A percentile compares a stretch with the other conserved stretches of the same genome.
phyloP scores from a whole-genome alignment of 2,113 vertebrate genomes.

The Crypturellus undulatus region DNA sequence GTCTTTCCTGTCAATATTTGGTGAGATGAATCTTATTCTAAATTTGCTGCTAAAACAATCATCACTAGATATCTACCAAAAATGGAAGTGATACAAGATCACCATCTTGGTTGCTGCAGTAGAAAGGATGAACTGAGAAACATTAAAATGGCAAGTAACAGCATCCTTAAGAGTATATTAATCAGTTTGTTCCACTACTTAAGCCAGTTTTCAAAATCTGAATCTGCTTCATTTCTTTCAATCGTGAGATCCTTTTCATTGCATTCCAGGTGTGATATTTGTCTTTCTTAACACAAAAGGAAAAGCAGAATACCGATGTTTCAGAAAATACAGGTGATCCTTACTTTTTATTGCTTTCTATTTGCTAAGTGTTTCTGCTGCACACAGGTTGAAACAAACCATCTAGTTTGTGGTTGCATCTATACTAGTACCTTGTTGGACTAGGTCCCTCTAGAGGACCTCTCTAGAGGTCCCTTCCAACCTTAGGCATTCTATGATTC shows the following conservation, averaged over 20 bases:
- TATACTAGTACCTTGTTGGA: not conserved
- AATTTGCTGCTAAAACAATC: not conserved
- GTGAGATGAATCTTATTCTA: not conserved
- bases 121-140: not conserved
- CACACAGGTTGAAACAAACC: not conserved
- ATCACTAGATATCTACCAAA: not conserved
- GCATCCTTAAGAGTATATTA: not conserved
- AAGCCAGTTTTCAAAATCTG: not conserved
- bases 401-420: too few species aligned
- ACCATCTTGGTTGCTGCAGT: not conserved
- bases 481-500: too few species aligned
- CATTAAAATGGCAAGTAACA: not conserved
- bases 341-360: not conserved
- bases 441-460: too few species aligned
- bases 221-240: not conserved
- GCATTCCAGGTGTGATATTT: not conserved
- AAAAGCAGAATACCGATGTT: not conserved
- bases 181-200: not conserved
- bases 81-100: not conserved
- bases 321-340: not conserved
- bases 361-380: not conserved
- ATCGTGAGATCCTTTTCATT: not conserved
- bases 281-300: not conserved
- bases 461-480: too few species aligned
- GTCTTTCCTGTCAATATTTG: not conserved